Evolutionary conservation across 2,113 vertebrate species (phyloP), one percentile per base, ranked within the genome.

Genomic region (Tyto alba): DNA sequence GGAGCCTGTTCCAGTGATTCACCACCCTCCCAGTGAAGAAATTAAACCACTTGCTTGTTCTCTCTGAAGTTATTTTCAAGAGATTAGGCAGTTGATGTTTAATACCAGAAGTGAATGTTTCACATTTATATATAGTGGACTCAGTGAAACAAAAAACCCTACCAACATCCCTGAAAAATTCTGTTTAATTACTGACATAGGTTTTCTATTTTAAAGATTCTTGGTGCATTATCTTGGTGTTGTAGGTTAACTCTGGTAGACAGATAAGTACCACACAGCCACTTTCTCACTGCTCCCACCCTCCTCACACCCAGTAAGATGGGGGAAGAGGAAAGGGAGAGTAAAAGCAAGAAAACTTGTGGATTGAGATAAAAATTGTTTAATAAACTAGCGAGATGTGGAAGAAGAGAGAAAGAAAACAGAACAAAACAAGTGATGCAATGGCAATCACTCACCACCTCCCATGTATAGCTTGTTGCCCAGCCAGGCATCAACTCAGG

Each of bases 221-320:
- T 56, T 85, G 6, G 6, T 78, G 34, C 26, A 75, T 77, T 93
- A 13, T 62, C 16, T 63, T 40, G n/a, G 11, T 43, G 8, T 36
- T 76, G 17, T 40, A 48, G 10, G 7, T 62, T 67, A 57, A 64
- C 8, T 8, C 26, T n/a, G 3, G 16, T 26, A 38, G 30, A 22
- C 40, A 75, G 22, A 9, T 75, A 73, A 62, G 41, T 45, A 91
- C 47, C 36, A 45, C 8, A 30, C 4, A 69, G 25, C 18, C 16
- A 36, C 25, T 91, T 86, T 8, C 9, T 83, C 10, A 13, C 9
- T 73, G 3, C 7, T 18, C 6, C 16, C 14, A 29, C 18, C 4
- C 9, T 47, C 11, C 1, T 6, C 6, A 38, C 3, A 1, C 7
- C 21, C 11, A 26, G 23, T 8, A 82, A 23, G 9, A 29, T 27